Evolutionary conservation across 2,888 invertebrate genomes (phyloP), one percentile per base, ranked within the genome.

Genomic region (Resseliella maxima): DNA sequence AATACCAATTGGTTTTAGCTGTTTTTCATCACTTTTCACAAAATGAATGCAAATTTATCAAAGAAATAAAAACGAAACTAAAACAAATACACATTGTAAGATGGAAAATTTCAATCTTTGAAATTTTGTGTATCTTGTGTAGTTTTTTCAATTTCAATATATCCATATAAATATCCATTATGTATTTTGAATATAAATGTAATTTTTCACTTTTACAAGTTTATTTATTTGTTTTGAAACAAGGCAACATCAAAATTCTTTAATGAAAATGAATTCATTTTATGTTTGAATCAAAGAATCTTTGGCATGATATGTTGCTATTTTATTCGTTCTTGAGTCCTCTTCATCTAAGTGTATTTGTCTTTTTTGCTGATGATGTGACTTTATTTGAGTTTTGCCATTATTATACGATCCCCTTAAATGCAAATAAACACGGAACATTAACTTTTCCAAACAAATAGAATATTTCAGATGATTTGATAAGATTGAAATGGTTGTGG

Each of bases 391-490:
- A 72, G 18, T 72, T 72, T 27, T 31, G 35, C 15, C 27, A 35
- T 24, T 24, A 24, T 27, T 24, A 5, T 3, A 27, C 18, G 59
- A n/a, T 5, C 59, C 6, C 3, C 3, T 5, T 15, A 59, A 59
- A n/a, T 24, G 5, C 6, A 59, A 59, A 59, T 59, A 59, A 59
- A 50, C 72, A 35, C 31, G 72, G 31, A 72, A 72, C 72, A 72
- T 72, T 72, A 72, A 72, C 72, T 35, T 72, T n/a, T n/a, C n/a
- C 59, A 8, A 59, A 59, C 24, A 59, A 59, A 59, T 59, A 15
- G 59, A 59, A 59, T 24, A 59, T 59, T n/a, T 59, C 5, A 59
- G 59, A 59, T 59, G 24, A 24, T 59, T 50, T 59, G 59, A 24
- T 6, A 59, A 59, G 59, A 5, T 41, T 5, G 41, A 5, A 5